Evolutionary conservation across 2,888 invertebrate species (phyloP).

Genomic region (Pristionchus japonicus): DNA sequence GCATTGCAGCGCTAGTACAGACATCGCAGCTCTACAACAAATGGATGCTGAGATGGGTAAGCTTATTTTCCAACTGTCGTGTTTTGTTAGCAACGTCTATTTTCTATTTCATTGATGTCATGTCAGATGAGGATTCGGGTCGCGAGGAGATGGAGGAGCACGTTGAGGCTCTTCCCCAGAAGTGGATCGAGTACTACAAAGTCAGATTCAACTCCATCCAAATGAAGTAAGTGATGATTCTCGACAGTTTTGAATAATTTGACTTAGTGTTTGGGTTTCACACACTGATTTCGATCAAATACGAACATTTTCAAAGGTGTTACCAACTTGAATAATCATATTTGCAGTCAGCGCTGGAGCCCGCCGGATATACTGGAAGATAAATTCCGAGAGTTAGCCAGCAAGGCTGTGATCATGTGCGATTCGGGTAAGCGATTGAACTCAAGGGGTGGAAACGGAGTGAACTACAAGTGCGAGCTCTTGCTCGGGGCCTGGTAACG

Average conservation of each 20-base stretch:
- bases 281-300: neutral
- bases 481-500: no score
- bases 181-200: neutral
- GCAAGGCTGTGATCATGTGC: neutral
- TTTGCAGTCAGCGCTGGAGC: neutral
- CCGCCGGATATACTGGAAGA: neutral
- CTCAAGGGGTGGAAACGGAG: no score
- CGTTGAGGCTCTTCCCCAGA: neutral
- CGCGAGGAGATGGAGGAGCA: conserved; percentile 34
- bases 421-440: neutral
- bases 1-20: conserved; percentile 33
- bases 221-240: neutral
- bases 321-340: neutral
- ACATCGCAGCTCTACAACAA: conserved; percentile 10
- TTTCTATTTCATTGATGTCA: neutral
- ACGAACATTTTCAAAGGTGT: neutral
- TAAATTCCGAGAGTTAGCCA: neutral
- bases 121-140: neutral
- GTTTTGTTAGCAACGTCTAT: neutral
- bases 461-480: no score
- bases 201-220: neutral
- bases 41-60: conserved; percentile 11
- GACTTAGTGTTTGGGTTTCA: neutral
- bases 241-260: neutral
- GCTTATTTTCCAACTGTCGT: neutral